Evolutionary conservation across 2,113 vertebrate genomes (phyloP).

Genomic region (Spilogale gracilis): DNA sequence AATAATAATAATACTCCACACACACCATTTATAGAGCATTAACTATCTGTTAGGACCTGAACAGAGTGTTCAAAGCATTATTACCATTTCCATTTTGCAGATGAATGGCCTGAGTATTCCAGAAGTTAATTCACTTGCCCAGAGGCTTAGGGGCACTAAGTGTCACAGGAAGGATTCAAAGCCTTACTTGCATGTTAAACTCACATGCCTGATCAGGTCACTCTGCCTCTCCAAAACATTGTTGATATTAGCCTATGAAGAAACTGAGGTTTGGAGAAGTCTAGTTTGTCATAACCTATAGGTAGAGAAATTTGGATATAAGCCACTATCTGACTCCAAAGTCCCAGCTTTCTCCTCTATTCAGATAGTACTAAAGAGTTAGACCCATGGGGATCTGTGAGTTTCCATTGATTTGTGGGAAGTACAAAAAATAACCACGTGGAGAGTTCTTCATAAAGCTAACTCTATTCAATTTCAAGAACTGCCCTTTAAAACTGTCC

Average conservation of each 20-base stretch:
- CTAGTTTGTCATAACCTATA: neutral
- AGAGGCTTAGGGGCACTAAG: neutral
- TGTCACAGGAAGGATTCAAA: neutral
- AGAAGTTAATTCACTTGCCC: neutral
- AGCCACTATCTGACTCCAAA: neutral
- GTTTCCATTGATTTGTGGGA: neutral
- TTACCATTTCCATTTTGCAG: neutral
- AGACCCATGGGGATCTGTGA: neutral
- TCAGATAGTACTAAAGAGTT: neutral
- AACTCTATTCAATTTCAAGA: neutral
- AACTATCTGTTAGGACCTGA: neutral
- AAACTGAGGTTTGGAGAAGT: neutral
- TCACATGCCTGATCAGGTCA: neutral
- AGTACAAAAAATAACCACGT: neutral
- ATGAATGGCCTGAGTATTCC: neutral
- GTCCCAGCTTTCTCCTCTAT: neutral
- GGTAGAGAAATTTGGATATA: neutral
- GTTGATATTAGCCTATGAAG: neutral
- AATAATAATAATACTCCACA: neutral
- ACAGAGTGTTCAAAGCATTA: neutral
- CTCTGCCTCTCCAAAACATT: neutral
- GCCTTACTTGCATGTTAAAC: neutral
- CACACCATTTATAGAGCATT: neutral
- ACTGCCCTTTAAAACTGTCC: neutral
- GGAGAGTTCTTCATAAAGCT: neutral